phyloP scores from a whole-genome alignment of 1,140 invertebrate genomes.

The Lepidurus couesii region DNA sequence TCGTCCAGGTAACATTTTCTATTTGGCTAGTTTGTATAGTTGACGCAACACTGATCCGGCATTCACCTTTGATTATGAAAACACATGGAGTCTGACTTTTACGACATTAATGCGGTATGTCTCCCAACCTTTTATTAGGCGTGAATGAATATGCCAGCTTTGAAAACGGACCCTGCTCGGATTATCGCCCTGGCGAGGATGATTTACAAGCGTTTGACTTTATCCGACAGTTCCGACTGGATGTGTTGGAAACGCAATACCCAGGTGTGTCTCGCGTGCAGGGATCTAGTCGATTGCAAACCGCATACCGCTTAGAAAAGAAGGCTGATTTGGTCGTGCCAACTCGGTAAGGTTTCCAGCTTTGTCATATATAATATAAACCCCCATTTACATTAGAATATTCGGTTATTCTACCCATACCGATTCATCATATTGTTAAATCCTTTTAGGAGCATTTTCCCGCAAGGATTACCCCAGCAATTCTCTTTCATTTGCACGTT shows the following conservation, averaged over 20 bases:
- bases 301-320: slow-evolving; percentile 65
- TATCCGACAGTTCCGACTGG: slow-evolving; percentile 65
- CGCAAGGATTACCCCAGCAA: slow-evolving; percentile 60
- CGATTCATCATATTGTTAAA: slow-evolving; percentile 29
- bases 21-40: not conserved
- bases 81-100: no score
- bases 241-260: slow-evolving; percentile 54
- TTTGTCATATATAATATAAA: not conserved
- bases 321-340: slow-evolving; percentile 62
- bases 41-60: not conserved
- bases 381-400: no score
- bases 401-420: no score
- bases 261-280: slow-evolving; percentile 60
- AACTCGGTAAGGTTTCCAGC: slow-evolving; percentile 52
- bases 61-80: no score
- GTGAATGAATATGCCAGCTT: not conserved
- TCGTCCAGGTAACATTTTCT: slow-evolving; percentile 26
- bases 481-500: slow-evolving; percentile 66
- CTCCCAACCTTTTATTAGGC: not conserved
- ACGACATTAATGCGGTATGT: no score
- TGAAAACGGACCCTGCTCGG: slow-evolving; percentile 52
- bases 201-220: slow-evolving; percentile 72
- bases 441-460: slow-evolving; percentile 56
- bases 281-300: slow-evolving; percentile 67
- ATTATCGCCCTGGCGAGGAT: slow-evolving; percentile 61